A percentile compares a stretch with the other conserved stretches of the same genome.
These are phyloP conservation scores for Epistrophe grossulariae DNA, from an alignment of 2,888 invertebrate species.

Conservation along the genomic window DNA sequence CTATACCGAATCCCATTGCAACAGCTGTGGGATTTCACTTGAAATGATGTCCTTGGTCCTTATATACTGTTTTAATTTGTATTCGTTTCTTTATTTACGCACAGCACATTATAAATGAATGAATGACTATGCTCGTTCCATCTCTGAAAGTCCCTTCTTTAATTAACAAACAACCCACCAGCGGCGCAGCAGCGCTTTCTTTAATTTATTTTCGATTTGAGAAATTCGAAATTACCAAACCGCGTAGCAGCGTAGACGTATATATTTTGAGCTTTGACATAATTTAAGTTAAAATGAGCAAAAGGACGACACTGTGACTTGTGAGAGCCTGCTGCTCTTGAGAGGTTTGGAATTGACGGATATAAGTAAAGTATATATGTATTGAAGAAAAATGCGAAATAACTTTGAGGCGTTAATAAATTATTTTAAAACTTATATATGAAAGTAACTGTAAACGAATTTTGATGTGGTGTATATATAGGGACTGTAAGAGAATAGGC, in stretches of 20 bases:
- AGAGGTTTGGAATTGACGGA: conserved; percentile 12
- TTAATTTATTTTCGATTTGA: conserved; percentile 12
- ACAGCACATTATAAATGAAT: neutral
- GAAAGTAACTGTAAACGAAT: neutral
- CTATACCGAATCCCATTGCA: neutral
- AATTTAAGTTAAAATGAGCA: conserved; percentile 3
- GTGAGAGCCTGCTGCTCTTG: conserved; percentile 1
- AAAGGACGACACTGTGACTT: neutral
- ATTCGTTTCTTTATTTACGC: neutral
- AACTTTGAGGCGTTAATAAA: conserved; percentile 10
- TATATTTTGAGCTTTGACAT: neutral
- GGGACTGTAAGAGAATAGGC: neutral
- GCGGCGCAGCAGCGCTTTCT: neutral
- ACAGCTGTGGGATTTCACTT: conserved; percentile 14
- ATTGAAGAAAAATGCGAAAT: conserved; percentile 9
- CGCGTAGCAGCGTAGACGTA: neutral
- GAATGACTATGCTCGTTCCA: neutral
- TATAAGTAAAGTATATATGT: no score
- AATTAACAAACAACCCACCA: neutral
- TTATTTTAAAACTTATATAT: neutral
- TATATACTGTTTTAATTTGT: neutral
- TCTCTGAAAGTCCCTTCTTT: neutral
- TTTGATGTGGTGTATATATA: neutral
- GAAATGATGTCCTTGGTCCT: neutral
- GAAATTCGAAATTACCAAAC: neutral